Conservation (phyloP, 2,797 vertebrate genomes). For the Yasuhikotakia modesta region DNA sequence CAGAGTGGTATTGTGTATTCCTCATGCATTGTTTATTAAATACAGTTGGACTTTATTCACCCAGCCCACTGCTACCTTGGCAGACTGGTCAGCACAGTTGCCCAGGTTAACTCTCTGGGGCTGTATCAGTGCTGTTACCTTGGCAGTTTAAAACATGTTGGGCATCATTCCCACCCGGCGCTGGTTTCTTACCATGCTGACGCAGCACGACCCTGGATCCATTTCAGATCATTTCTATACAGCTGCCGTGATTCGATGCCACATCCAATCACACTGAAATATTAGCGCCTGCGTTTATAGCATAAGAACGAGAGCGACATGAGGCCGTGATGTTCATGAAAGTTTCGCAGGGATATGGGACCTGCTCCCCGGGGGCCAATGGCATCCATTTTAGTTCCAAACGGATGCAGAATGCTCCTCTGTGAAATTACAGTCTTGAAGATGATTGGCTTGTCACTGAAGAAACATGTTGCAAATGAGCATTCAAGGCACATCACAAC, state of each 20-base stretch:
- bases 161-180: slow-evolving; percentile 26
- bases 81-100: slow-evolving; percentile 2
- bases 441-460: slow-evolving; percentile 41
- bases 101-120: slow-evolving; percentile 36
- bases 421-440: slow-evolving; percentile 30
- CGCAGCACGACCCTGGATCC: slow-evolving; percentile 29
- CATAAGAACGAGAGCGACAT: neutral
- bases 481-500: slow-evolving; percentile 46
- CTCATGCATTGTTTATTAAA: slow-evolving; percentile 28
- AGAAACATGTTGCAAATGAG: slow-evolving; percentile 47
- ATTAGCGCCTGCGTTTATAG: slow-evolving; percentile 15
- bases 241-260: slow-evolving; percentile 26
- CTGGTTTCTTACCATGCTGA: slow-evolving; percentile 37
- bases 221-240: slow-evolving; percentile 39
- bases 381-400: slow-evolving; percentile 26
- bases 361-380: neutral
- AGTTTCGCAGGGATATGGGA: slow-evolving; percentile 20
- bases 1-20: neutral
- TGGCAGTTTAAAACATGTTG: slow-evolving; percentile 33
- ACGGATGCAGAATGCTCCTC: neutral
- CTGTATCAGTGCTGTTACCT: slow-evolving; percentile 22
- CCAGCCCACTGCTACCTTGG: slow-evolving; percentile 16
- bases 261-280: slow-evolving; percentile 18
- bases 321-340: slow-evolving; percentile 30
- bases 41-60: slow-evolving; percentile 25